Conservation (phyloP, 2,797 vertebrate species). For the Acestrorhynchus altus region DNA sequence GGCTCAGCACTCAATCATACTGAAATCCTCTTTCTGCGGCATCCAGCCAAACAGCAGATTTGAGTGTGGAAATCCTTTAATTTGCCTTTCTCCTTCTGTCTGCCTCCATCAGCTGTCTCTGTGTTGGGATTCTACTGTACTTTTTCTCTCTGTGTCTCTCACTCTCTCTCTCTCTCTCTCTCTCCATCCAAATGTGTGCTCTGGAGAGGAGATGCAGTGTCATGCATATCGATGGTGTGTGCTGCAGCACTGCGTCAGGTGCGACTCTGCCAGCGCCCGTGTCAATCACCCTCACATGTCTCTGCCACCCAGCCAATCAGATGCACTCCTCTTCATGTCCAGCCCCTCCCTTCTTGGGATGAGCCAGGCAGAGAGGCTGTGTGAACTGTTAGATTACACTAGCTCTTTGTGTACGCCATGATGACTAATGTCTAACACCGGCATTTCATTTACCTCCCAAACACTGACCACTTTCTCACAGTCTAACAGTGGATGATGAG, state of each 20-base stretch:
- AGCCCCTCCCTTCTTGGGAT: slow-evolving; percentile 28
- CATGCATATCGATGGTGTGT: slow-evolving; percentile 52
- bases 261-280: slow-evolving; percentile 25
- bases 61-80: slow-evolving; percentile 16
- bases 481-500: not conserved
- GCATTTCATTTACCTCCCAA: slow-evolving; percentile 40
- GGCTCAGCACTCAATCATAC: slow-evolving; percentile 10
- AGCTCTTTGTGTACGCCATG: slow-evolving; percentile 48
- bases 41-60: slow-evolving; percentile 36
- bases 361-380: slow-evolving; percentile 28
- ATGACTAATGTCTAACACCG: slow-evolving; percentile 43
- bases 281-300: slow-evolving; percentile 57
- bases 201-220: slow-evolving; percentile 27
- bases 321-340: not conserved
- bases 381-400: slow-evolving; percentile 48
- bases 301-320: slow-evolving; percentile 59
- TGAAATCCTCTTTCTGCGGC: slow-evolving; percentile 8
- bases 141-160: not conserved
- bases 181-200: not conserved
- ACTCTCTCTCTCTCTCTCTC: slow-evolving; percentile 6
- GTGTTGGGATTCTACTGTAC: not conserved
- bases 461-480: slow-evolving; percentile 21
- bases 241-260: slow-evolving; percentile 73
- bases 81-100: slow-evolving; percentile 18
- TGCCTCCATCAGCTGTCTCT: not conserved